Base-by-base conservation (phyloP, 2,888 invertebrate genomes). In the Pyrocoelia pectoralis region DNA sequence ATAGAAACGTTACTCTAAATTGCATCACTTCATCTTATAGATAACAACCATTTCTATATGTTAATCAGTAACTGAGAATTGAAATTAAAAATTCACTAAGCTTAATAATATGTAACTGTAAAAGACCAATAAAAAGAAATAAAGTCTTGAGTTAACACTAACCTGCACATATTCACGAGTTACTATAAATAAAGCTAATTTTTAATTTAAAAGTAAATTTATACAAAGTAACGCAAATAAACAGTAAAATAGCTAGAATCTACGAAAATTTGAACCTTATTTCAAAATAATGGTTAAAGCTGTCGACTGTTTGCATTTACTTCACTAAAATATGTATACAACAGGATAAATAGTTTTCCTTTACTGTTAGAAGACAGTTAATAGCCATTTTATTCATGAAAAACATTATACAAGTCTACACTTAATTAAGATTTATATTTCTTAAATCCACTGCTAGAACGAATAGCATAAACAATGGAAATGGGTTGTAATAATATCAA, bases 401-500 rank as follows among this genome's bases (percentile, higher is more conserved):
- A 46, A 46, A 46, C 46, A 15, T 46, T 46, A 46, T 46, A 17
- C 18, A 17, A 46, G 17, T 46, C 46, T 46, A 46, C n/a, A 17
- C 46, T 46, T 46, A 46, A 46, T 46, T 46, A 46, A 46, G 46
- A 46, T 46, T 46, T 46, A 46, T 18, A 17, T 2, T 17, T 46
- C 10, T 18, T 5, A 17, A 46, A 17, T 46, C 6, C 15, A 17
- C 17, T 46, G 4, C 46, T 24, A 24, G 24, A 24, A 24, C 4
- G 9, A 50, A 50, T 28, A 13, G 29, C 28, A 50, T 50, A 6
- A 29, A 50, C 29, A 50, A 28, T 29, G 24, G 13, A 50, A 50
- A 50, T 12, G 50, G 28, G n/a, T 50, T 19, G 13, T 50, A 50
- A 50, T 50, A 50, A 50, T 29, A 52, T 52, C 33, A 53, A 59